phyloP scores from a whole-genome alignment of 2,888 invertebrate genomes.

The Tiliacea citrago region DNA sequence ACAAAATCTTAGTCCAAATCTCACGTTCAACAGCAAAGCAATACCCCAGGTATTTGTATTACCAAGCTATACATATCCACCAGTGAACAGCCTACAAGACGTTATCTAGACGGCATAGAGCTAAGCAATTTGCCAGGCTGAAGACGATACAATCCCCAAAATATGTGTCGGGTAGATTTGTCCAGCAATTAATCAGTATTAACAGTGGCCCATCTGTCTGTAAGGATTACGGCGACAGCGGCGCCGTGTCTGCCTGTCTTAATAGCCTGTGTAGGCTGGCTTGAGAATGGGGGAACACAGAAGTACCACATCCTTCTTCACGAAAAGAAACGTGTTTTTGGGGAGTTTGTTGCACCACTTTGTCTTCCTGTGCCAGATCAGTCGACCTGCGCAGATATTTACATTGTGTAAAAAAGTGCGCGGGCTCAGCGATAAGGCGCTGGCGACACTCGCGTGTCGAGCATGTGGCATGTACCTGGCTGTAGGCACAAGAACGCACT shows the following conservation, averaged over 20 bases:
- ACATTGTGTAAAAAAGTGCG: no score
- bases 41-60: constrained; percentile 8
- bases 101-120: constrained; percentile 49
- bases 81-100: constrained; percentile 44
- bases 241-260: constrained; percentile 61
- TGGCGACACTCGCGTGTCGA: background rate
- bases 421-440: background rate
- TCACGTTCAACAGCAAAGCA: background rate
- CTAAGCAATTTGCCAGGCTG: constrained; percentile 60
- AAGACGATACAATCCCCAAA: constrained; percentile 68
- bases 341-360: background rate
- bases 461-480: no score
- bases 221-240: constrained; percentile 65
- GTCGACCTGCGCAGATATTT: background rate
- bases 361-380: background rate
- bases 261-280: constrained; percentile 54
- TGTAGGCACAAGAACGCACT: no score
- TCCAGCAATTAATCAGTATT: constrained; percentile 71
- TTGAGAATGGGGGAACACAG: background rate
- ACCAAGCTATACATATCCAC: constrained; percentile 18
- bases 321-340: background rate
- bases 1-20: constrained; percentile 1
- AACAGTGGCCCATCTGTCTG: constrained; percentile 69
- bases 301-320: constrained; percentile 15
- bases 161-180: constrained; percentile 70